Base-by-base conservation (phyloP, 2,113 vertebrate species). In the Egretta garzetta region DNA sequence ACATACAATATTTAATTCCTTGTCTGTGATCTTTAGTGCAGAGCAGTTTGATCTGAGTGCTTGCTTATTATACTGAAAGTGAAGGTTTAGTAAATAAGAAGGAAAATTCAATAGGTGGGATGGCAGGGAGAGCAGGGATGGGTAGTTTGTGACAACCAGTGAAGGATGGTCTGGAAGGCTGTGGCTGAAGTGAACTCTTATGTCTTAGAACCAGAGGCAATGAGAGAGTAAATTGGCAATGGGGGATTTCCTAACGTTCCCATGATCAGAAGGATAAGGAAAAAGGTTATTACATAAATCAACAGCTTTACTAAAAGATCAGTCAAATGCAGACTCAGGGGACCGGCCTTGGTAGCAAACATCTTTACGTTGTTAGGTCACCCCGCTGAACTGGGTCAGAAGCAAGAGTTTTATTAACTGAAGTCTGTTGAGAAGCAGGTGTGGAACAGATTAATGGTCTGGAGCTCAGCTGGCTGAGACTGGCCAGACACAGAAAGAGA, bases 1-100 rank as follows among this genome's bases (percentile, higher is more conserved):
- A 85, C 74, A 95, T 93, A 92, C 82, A 93, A 89, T 96, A 97
- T 97, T 97, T 97, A 98, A 97, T 97, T 96, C 91, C 81, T 93
- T 97, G 92, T 91, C 73, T 95, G 80, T 95, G 95, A 89, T 92
- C 85, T 77, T 90, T 97, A 96, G 85, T 63, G 81, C 75, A 85
- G 88, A 96, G 70, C 52, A 90, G 83, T 67, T 88, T 85, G 80
- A 95, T 82, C 66, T 50, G 55, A 88, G 56, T 50, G 16, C 96
- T 96, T 97, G 75, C 76, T 79, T 92, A 63, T 90, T 64, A 52
- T 45, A 86, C 59, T 3, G 5, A 91, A 96, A 93, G n/a, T 1
- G 17, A 67, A 83, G 60, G 76, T 91, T 96, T 93, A 72, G 90
- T 75, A 93, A 95, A 96, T 94, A 96, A 79, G 49, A 77, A 83